Percentiles rank a stretch among this genome's conserved stretches.
Evolutionary conservation across 1,140 invertebrate species (phyloP).

Genomic region (Zelostemma sp.): DNA sequence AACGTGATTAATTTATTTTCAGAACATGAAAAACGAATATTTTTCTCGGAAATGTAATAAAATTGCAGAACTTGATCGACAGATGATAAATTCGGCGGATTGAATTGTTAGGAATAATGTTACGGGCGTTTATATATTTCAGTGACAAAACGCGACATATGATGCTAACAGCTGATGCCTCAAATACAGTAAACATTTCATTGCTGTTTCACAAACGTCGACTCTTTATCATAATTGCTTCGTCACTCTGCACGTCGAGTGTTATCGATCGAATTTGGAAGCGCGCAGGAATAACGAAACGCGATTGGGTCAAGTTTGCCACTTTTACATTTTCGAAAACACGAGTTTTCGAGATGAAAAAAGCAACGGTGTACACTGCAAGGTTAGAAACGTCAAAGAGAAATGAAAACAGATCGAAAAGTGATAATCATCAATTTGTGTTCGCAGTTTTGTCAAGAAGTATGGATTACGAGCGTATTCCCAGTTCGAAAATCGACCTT

Average conservation of each 20-base stretch:
- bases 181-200: no score
- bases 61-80: no score
- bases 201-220: not conserved
- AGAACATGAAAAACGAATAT: no score
- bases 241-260: not conserved
- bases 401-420: not conserved
- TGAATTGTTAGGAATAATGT: no score
- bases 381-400: not conserved
- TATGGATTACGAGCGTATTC: constrained; percentile 2
- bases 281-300: not conserved
- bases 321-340: not conserved
- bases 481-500: constrained; percentile 11
- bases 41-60: no score
- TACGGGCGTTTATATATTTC: no score
- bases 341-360: not conserved
- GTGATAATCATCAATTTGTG: not conserved
- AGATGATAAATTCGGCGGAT: no score
- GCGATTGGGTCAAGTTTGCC: no score
- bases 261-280: not conserved
- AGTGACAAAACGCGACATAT: no score
- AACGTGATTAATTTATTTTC: no score
- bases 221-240: not conserved
- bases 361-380: not conserved
- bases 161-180: no score
- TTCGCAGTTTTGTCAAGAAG: constrained; percentile 11